phyloP scores from a whole-genome alignment of 2,113 vertebrate genomes.

The Ceyx margarethae region DNA sequence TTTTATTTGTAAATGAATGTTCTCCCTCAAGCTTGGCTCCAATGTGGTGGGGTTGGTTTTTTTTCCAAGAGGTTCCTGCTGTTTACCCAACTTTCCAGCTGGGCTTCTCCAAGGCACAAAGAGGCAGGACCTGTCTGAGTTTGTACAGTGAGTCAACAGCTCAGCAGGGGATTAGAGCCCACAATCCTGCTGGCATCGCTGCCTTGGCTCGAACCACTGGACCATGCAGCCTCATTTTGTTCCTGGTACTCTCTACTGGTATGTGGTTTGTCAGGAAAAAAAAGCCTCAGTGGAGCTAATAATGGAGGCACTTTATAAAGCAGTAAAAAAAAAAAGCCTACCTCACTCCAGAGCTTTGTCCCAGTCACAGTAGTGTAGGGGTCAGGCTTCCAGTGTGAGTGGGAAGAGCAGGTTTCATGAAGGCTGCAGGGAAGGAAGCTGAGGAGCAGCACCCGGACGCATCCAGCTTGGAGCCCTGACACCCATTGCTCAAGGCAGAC shows the following conservation, averaged over 20 bases:
- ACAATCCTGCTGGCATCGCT: slow-evolving; percentile 37
- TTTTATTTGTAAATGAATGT: not conserved
- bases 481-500: not conserved
- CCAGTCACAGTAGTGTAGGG: not conserved
- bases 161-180: slow-evolving; percentile 60
- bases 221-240: slow-evolving; percentile 50
- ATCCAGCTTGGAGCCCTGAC: not conserved
- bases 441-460: not conserved
- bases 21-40: not conserved
- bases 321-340: not conserved
- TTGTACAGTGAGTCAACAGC: slow-evolving; percentile 63
- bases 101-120: slow-evolving; percentile 18
- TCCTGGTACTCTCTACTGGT: slow-evolving; percentile 23
- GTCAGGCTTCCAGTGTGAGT: not conserved
- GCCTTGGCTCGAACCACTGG: slow-evolving; percentile 29
- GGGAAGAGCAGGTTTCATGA: not conserved
- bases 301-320: slow-evolving; percentile 14
- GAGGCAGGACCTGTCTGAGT: slow-evolving; percentile 37
- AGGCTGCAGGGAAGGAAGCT: not conserved
- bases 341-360: rapidly evolving
- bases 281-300: not conserved
- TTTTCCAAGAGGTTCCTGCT: slow-evolving; percentile 12
- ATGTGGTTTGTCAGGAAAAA: slow-evolving; percentile 50
- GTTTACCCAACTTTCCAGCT: slow-evolving; percentile 56
- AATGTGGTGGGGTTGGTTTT: not conserved